These are phyloP conservation scores for Pycnonotus jocosus DNA, from an alignment of 2,113 vertebrate genomes.

Conservation along the genomic window DNA sequence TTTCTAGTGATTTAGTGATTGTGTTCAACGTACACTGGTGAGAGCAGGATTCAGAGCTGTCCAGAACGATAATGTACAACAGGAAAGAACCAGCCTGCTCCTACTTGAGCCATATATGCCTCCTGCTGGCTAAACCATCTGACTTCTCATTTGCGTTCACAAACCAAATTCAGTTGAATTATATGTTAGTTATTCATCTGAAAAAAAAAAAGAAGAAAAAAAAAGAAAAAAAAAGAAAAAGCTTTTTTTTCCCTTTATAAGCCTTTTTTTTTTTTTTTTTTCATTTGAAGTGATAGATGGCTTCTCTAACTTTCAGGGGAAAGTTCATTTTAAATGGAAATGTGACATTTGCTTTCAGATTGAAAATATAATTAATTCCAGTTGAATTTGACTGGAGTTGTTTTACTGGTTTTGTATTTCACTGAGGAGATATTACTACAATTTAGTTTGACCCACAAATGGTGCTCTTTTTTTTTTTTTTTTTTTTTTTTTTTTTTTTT, in stretches of 20 bases:
- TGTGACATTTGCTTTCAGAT: not conserved
- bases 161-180: not conserved
- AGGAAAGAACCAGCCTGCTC: not conserved
- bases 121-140: not conserved
- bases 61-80: not conserved
- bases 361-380: not conserved
- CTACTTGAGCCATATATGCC: not conserved
- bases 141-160: not conserved
- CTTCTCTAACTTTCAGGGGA: not conserved
- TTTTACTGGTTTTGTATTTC: not conserved
- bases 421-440: not conserved
- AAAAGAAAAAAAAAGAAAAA: accelerated
- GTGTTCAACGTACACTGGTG: not conserved
- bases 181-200: not conserved
- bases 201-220: accelerated
- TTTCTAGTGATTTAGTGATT: not conserved
- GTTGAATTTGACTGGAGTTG: not conserved
- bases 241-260: not conserved
- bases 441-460: not conserved
- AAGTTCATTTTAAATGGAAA: not conserved
- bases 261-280: not conserved
- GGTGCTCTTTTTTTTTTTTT: too few species aligned
- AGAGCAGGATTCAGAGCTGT: not conserved
- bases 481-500: too few species aligned
- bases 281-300: not conserved